Evolutionary conservation across 1,140 invertebrate genomes (phyloP).

Genomic region (Antheraea mylitta): DNA sequence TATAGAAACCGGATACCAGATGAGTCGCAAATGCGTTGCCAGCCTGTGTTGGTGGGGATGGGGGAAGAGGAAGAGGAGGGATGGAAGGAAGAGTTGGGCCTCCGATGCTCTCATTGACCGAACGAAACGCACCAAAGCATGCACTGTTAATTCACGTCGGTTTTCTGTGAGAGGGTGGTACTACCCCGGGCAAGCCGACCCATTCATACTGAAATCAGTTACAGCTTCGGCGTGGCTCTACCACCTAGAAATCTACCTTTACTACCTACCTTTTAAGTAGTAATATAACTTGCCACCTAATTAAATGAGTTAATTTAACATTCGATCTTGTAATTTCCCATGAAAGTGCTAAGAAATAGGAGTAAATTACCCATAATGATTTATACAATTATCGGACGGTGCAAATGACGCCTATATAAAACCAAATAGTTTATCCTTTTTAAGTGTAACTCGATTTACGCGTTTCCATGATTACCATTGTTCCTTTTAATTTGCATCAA

Average conservation of each 20-base stretch:
- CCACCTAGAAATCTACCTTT: neutral
- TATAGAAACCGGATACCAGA: neutral
- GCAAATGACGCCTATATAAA: constrained; percentile 15
- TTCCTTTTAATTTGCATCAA: constrained; percentile 25
- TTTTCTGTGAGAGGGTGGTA: too few relatives aligned
- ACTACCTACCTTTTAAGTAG: neutral
- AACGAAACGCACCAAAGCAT: too few relatives aligned
- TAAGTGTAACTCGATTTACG: constrained; percentile 33
- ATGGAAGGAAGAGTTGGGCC: too few relatives aligned
- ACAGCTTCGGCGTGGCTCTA: too few relatives aligned
- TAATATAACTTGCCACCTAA: neutral
- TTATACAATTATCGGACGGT: constrained; percentile 24
- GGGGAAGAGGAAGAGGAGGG: too few relatives aligned
- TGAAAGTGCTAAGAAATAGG: constrained; percentile 14
- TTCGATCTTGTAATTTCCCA: neutral
- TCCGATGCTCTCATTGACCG: too few relatives aligned
- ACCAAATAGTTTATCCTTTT: constrained; percentile 16
- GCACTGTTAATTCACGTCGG: too few relatives aligned
- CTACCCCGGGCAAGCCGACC: too few relatives aligned
- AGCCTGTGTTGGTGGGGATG: too few relatives aligned
- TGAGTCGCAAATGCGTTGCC: neutral
- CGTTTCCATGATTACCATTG: constrained; percentile 43
- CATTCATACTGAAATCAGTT: too few relatives aligned
- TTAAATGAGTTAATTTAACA: neutral
- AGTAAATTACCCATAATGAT: constrained; percentile 26